Evolutionary conservation across 2,888 invertebrate species (phyloP), one percentile per base, ranked within the genome.

Genomic region (Tachina fera): DNA sequence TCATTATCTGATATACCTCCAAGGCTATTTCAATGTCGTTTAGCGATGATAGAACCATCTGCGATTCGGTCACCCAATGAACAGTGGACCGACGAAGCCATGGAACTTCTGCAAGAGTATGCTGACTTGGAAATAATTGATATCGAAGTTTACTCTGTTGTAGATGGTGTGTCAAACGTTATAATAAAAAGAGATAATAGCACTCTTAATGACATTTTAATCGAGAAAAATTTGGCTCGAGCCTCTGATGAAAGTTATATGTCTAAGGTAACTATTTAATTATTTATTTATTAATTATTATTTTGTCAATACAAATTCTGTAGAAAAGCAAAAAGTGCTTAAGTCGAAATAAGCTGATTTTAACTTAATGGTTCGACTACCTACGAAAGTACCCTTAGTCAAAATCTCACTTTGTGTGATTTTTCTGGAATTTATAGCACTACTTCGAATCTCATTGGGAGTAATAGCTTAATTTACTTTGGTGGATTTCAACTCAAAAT

Each of bases 221-320:
- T 97, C 0, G 92, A 94, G 0, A 91, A 94, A 14, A 94, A 95
- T 0, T 94, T 93, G 87, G 98, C 96, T 0, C 94, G 96, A 67
- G 89, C 92, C 11, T 94, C 95, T 9, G 96, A 96, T 88, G 98
- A 98, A 91, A 95, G 95, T 89, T 96, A 95, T 89, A 94, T 96
- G 74, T 98, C 98, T 0, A 96, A 95, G 93, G 95, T 95, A 90
- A 86, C 87, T 61, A 19, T 14, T 47, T 11, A 60, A 19, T 22
- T 31, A 31, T 31, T 31, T 31, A 31, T 31, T 31, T 31, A 31
- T 31, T 31, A 31, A 31, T 31, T 6, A 2, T 31, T 31, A 31
- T 22, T 22, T 22, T 22, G 22, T 3, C 31, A 31, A 6, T 1
- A 31, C 31, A 31, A 31, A 31, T 31, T 31, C 31, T 31, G 31